Base-by-base conservation (phyloP, 2,113 vertebrate species). In the Halcyon senegalensis region DNA sequence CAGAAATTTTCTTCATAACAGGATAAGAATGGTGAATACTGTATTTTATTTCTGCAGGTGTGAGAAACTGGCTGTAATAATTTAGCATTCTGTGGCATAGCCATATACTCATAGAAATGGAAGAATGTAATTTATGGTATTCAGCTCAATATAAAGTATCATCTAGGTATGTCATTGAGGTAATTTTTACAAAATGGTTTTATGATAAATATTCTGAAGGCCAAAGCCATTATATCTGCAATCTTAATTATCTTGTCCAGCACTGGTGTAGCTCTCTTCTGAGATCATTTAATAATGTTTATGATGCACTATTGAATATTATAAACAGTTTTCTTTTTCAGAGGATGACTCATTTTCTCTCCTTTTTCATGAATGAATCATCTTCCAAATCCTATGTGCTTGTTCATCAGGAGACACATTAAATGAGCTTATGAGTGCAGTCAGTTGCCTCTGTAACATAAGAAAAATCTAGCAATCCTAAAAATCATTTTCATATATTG, bases 41-140 rank as follows among this genome's bases (percentile, higher is more conserved):
- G 28, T 92, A 48, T 95, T 96, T 97, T 95, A 93, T 93, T 97
- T 97, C 90, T 89, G 56, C 74, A 97, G 63, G 37, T 97, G n/a
- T 91, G 63, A 81, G 63, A 88, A 58, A 51, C 10, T 68, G 28
- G 30, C 48, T 90, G 35, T 87, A 96, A 96, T 94, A 91, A 93
- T 50, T 96, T 96, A 94, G 16, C 50, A 59, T 94, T 93, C 67
- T 93, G 23, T 89, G 24, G 37, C 76, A 58, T 55, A 84, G 27
- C n/a, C 58, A 76, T 59, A 58, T 37, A 91, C 16, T 92, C 78
- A 90, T 30, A 96, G 37, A 93, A 93, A 91, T 67, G 46, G 66
- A 93, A 93, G 9, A 93, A 76, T 81, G 21, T 24, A 89, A 91
- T 77, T 87, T 96, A 76, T 87, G 75, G 8, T 76, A 96, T 98